These are phyloP conservation scores for Nasua narica DNA, from an alignment of 2,797 vertebrate genomes.

Conservation along the genomic window DNA sequence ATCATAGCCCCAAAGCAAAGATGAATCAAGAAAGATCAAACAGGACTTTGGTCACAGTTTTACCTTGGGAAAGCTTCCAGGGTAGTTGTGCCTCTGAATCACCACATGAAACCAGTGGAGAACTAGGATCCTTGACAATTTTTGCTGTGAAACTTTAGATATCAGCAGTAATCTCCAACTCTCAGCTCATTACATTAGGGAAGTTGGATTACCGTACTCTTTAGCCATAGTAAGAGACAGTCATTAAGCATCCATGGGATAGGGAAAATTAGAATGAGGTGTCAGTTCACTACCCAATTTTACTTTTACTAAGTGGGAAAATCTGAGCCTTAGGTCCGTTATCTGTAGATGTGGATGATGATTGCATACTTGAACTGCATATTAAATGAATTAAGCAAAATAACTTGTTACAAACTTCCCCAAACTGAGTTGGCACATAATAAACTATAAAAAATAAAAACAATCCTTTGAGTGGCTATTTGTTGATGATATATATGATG, in stretches of 20 bases:
- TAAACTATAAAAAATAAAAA: neutral
- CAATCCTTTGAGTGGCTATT: neutral
- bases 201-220: neutral
- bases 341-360: neutral
- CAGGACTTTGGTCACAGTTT: neutral
- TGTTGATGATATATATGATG: neutral
- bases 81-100: neutral
- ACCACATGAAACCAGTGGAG: neutral
- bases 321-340: neutral
- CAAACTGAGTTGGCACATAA: neutral
- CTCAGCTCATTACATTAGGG: neutral
- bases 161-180: neutral
- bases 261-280: neutral
- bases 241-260: neutral
- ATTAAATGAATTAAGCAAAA: neutral
- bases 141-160: neutral
- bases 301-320: neutral
- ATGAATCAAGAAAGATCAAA: neutral
- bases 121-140: neutral
- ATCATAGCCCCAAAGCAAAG: neutral
- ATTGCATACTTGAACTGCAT: neutral
- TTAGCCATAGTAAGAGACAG: neutral
- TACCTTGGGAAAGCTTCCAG: neutral
- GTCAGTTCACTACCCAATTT: neutral
- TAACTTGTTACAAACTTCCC: neutral